Percentiles rank a stretch among this genome's conserved stretches.
These are phyloP conservation scores for Aurelia sp. DNA, from an alignment of 30 jellyfish, hydroid and myxozoan genomes.

Conservation along the genomic window DNA sequence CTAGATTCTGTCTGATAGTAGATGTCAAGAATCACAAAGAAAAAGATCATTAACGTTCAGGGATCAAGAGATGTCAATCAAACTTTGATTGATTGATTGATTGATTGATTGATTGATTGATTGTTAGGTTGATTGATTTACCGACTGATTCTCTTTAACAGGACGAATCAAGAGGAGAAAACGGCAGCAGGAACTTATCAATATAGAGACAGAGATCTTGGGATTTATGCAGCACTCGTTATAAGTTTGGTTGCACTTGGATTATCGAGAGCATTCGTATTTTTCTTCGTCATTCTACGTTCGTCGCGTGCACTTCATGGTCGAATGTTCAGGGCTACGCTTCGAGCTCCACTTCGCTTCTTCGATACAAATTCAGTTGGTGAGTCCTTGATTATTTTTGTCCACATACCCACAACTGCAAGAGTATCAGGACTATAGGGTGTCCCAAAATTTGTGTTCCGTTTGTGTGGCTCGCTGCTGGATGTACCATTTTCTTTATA, in stretches of 20 bases:
- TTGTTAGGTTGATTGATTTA: too few species aligned
- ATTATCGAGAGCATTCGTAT: conserved; percentile 67
- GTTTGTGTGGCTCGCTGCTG: too few species aligned
- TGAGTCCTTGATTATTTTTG: background rate
- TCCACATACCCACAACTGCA: too few species aligned
- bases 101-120: too few species aligned
- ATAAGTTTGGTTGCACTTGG: conserved; percentile 69
- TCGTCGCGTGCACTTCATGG: conserved; percentile 78
- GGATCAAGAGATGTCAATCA: too few species aligned
- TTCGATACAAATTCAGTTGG: conserved; percentile 91
- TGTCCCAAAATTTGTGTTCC: too few species aligned
- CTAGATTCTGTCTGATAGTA: too few species aligned
- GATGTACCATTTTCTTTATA: too few species aligned
- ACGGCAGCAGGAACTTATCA: conserved; percentile 10
- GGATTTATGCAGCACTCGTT: conserved; percentile 78
- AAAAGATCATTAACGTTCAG: too few species aligned
- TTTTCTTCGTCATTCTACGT: conserved; percentile 55
- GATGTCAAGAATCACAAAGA: too few species aligned
- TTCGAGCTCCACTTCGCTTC: conserved; percentile 89
- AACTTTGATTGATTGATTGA: too few species aligned
- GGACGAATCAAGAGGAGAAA: conserved; percentile 80
- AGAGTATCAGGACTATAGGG: too few species aligned
- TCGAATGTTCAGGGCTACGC: conserved; percentile 73
- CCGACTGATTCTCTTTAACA: background rate
- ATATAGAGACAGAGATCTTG: conserved; percentile 63